These are phyloP conservation scores for Epizoanthus fatuus DNA, from an alignment of 92 coral and sea anemone species.

Conservation along the genomic window DNA sequence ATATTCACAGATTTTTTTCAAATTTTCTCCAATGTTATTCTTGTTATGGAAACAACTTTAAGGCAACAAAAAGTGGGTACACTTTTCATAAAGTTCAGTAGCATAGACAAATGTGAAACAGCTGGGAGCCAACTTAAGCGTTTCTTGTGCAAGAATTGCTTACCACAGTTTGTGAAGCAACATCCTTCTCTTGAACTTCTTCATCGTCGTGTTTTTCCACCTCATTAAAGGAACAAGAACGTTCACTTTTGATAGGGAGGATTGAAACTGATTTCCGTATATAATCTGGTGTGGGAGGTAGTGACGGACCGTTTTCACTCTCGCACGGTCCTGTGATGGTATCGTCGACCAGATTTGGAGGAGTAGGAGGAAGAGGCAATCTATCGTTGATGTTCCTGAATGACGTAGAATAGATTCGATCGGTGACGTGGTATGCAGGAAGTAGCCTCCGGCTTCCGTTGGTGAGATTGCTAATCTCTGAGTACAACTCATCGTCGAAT, in stretches of 20 bases:
- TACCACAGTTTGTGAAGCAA: conserved; percentile 1
- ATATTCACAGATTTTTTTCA: no score
- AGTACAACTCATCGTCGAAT: conserved; percentile 14
- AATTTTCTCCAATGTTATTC: no score
- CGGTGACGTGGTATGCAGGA: background rate
- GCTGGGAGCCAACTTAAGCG: no score
- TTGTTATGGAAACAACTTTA: no score
- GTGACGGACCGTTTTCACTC: background rate
- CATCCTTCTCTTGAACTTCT: background rate
- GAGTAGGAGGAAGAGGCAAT: conserved; percentile 23
- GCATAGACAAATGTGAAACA: no score
- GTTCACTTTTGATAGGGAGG: background rate
- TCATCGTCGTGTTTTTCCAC: background rate
- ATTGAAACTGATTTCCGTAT: background rate
- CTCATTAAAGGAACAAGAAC: background rate
- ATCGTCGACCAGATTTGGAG: background rate
- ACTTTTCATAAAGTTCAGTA: no score
- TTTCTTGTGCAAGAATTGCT: background rate
- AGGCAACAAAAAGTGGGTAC: no score
- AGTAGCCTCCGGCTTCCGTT: background rate
- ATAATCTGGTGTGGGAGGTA: conserved; percentile 33
- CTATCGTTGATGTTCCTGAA: conserved; percentile 25
- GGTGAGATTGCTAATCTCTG: conserved; percentile 37
- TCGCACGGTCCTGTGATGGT: background rate
- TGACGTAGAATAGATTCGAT: background rate